Percentiles rank a stretch among this genome's conserved stretches.
Conservation (phyloP, 2,113 vertebrate genomes). For the Phyllopteryx taeniolatus region DNA sequence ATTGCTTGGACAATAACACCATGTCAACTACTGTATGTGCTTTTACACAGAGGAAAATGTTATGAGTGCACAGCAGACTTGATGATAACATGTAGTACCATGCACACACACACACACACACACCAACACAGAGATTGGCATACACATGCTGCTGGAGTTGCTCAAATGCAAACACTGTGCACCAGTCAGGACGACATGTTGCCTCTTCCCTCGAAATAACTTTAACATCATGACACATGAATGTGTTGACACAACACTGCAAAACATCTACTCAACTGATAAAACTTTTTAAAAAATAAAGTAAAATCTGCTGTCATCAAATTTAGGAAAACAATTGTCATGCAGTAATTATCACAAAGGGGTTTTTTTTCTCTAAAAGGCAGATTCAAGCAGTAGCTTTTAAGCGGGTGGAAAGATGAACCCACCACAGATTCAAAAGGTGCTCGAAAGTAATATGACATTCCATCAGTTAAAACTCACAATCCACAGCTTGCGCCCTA, state of each 20-base stretch:
- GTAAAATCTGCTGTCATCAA: not conserved
- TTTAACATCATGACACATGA: conserved; percentile 13
- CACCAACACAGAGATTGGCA: not conserved
- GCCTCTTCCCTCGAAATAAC: conserved; percentile 13
- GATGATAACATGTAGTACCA: conserved; percentile 15
- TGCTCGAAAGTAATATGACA: not conserved
- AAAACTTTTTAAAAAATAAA: not conserved
- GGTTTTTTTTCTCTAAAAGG: not conserved
- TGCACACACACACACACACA: conserved; percentile 15
- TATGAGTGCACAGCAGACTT: conserved; percentile 8
- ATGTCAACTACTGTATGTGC: not conserved
- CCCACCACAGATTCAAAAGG: too few species aligned
- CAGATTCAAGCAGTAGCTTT: conserved; percentile 1
- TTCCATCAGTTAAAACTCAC: not conserved
- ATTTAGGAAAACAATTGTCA: not conserved
- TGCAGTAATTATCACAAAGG: not conserved
- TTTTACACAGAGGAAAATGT: not conserved
- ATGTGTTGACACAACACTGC: conserved; percentile 9
- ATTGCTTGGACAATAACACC: not conserved
- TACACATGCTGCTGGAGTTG: not conserved
- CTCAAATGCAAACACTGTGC: conserved; percentile 10
- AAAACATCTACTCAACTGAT: not conserved
- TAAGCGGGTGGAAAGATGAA: conserved; percentile 8
- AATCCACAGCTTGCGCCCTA: not conserved
- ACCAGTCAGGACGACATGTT: conserved; percentile 1